Percentiles rank a stretch among this genome's conserved stretches.
Conservation (phyloP, 2,888 invertebrate genomes). For the Dioctria linearis region DNA sequence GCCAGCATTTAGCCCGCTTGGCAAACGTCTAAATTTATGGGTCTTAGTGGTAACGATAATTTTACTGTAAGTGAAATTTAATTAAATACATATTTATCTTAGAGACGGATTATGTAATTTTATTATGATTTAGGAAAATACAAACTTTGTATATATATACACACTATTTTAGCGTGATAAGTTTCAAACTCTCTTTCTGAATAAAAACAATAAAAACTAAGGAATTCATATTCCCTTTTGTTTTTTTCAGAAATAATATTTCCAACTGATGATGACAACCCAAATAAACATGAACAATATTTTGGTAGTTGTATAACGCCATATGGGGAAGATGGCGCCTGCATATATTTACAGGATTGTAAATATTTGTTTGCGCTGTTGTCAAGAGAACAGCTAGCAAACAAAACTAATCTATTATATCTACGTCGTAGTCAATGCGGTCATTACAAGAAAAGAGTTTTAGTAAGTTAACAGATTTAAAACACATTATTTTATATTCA, state of each 20-base stretch:
- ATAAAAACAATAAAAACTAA: too few species aligned
- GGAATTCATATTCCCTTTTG: neutral
- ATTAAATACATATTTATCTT: too few species aligned
- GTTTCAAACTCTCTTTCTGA: too few species aligned
- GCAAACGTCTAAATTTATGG: too few species aligned
- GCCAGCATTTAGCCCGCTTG: too few species aligned
- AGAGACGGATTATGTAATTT: too few species aligned
- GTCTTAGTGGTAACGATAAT: too few species aligned
- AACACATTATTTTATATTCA: neutral
- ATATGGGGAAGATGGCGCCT: slow-evolving; percentile 5
- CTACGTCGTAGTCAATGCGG: slow-evolving; percentile 80
- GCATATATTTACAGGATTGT: slow-evolving; percentile 45
- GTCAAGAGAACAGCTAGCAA: slow-evolving; percentile 67
- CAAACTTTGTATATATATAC: too few species aligned
- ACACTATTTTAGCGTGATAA: too few species aligned
- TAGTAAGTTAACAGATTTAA: slow-evolving; percentile 69
- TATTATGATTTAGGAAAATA: too few species aligned
- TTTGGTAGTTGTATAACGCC: slow-evolving; percentile 39
- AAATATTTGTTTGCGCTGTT: slow-evolving; percentile 64
- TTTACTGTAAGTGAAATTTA: too few species aligned
- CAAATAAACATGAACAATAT: neutral
- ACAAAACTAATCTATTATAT: slow-evolving; percentile 70
- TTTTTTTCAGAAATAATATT: slow-evolving; percentile 43
- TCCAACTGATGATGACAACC: neutral
- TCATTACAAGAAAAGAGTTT: slow-evolving; percentile 74